These are phyloP conservation scores for Synergus umbraculus DNA, from an alignment of 2,888 invertebrate genomes.

Conservation along the genomic window DNA sequence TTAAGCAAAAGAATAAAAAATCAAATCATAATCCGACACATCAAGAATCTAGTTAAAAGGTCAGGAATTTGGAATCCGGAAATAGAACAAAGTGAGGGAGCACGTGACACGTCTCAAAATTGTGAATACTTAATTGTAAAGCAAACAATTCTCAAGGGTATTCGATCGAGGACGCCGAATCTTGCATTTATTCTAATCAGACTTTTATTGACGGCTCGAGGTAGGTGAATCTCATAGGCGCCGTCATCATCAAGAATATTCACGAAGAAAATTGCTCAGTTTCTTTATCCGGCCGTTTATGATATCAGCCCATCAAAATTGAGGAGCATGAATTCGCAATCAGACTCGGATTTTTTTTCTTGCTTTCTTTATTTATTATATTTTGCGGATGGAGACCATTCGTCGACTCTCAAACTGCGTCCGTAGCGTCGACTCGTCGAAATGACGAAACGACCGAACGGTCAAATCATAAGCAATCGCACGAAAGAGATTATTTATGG, in stretches of 20 bases:
- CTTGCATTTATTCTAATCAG: conserved; percentile 56
- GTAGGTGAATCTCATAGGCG: conserved; percentile 37
- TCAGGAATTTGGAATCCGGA: background rate
- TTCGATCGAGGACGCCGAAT: conserved; percentile 43
- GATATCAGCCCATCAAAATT: conserved; percentile 7
- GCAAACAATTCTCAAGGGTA: conserved; percentile 19
- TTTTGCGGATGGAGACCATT: conserved; percentile 34
- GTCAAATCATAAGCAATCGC: background rate
- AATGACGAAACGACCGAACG: conserved; percentile 21
- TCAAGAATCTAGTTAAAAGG: background rate
- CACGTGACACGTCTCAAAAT: background rate
- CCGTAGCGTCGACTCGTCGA: conserved; percentile 4
- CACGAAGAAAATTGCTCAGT: conserved; percentile 25
- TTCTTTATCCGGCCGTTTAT: conserved; percentile 24
- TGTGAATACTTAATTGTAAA: conserved; percentile 24
- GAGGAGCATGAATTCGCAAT: conserved; percentile 15
- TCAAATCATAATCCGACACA: background rate
- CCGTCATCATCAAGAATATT: conserved; percentile 30
- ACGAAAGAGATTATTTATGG: background rate
- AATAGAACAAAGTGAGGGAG: background rate
- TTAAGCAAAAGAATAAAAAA: background rate
- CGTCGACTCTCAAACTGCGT: background rate
- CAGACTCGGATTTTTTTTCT: conserved; percentile 1
- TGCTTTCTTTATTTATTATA: conserved; percentile 7
- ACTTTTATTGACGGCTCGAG: conserved; percentile 52